These are phyloP conservation scores for Polietes domitor DNA, from an alignment of 2,888 invertebrate genomes.

Conservation along the genomic window DNA sequence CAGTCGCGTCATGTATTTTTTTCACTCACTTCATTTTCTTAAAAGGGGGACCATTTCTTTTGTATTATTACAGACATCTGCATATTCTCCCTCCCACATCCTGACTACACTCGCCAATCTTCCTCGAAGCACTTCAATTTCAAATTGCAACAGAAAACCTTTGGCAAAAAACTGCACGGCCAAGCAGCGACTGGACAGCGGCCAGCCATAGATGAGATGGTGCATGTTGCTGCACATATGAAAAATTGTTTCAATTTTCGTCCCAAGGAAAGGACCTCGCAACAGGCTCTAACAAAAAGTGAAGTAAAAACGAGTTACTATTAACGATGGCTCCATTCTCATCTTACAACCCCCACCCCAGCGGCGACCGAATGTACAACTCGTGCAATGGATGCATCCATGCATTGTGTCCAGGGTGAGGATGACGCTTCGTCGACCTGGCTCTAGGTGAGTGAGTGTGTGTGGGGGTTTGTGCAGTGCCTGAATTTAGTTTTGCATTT, in stretches of 20 bases:
- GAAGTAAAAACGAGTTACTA: conserved; percentile 11
- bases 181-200: conserved; percentile 9
- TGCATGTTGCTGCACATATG: conserved; percentile 11
- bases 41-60: background rate
- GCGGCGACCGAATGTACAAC: background rate
- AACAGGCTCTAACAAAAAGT: conserved; percentile 28
- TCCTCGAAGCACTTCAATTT: conserved; percentile 39
- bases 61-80: background rate
- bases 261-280: conserved; percentile 6
- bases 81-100: background rate
- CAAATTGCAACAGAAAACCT: conserved; percentile 51
- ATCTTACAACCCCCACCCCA: conserved; percentile 7
- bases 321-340: conserved; percentile 14
- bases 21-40: background rate
- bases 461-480: conserved; percentile 6
- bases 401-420: background rate
- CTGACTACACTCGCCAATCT: background rate
- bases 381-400: conserved; percentile 29
- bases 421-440: background rate
- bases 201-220: background rate
- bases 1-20: background rate
- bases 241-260: conserved; percentile 46
- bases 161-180: background rate
- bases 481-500: conserved; percentile 33
- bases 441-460: background rate